These are phyloP conservation scores for Gymnosoma rotundatum DNA, from an alignment of 2,888 invertebrate species.

Conservation along the genomic window DNA sequence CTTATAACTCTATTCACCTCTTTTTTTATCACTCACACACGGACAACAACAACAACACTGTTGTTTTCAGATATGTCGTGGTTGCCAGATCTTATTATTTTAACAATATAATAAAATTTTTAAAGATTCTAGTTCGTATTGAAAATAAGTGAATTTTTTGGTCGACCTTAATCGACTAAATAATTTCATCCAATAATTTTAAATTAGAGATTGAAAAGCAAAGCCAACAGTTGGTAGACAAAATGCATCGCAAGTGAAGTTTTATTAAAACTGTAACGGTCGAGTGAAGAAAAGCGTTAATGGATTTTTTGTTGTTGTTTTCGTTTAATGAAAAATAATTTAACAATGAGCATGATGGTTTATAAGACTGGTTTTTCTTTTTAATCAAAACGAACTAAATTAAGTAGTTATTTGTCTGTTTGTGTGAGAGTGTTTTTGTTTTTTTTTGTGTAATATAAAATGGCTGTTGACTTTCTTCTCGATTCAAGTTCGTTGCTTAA, in stretches of 20 bases:
- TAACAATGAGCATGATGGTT: constrained; percentile 32
- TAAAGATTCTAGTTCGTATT: too few relatives aligned
- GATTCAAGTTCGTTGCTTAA: constrained; percentile 66
- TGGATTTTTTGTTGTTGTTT: constrained; percentile 31
- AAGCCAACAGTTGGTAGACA: constrained; percentile 43
- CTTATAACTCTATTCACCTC: too few relatives aligned
- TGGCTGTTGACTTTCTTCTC: too few relatives aligned
- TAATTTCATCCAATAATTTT: background rate
- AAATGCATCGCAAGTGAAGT: constrained; percentile 45
- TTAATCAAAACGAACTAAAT: constrained; percentile 35
- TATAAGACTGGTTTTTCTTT: constrained; percentile 53
- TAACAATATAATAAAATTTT: too few relatives aligned
- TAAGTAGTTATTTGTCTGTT: constrained; percentile 6
- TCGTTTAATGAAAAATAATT: constrained; percentile 39
- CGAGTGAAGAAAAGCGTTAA: constrained; percentile 58
- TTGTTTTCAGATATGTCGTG: too few relatives aligned
- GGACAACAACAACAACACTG: too few relatives aligned
- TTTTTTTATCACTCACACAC: too few relatives aligned
- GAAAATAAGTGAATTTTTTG: background rate
- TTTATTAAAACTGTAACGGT: constrained; percentile 60
- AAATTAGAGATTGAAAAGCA: constrained; percentile 45
- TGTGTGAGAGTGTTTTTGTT: background rate
- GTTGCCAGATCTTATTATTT: too few relatives aligned
- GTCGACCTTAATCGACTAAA: background rate
- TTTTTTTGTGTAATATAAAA: background rate